Evolutionary conservation across 2,113 vertebrate genomes (phyloP).

Genomic region (Harpagus bidentatus): DNA sequence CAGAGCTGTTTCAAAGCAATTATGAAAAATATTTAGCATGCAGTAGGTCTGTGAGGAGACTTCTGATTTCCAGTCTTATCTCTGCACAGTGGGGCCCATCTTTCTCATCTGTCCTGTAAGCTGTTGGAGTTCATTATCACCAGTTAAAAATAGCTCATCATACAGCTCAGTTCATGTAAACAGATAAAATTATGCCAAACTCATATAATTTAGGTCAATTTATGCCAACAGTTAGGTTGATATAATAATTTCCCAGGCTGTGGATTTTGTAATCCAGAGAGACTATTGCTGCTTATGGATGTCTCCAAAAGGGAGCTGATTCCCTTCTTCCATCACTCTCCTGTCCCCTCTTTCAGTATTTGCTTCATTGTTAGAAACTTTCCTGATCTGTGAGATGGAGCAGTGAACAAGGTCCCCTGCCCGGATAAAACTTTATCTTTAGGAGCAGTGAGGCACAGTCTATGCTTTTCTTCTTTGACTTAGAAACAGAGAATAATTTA

Average conservation of each 20-base stretch:
- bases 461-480: not conserved
- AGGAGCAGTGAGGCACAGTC: not conserved
- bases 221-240: not conserved
- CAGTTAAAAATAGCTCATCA: not conserved
- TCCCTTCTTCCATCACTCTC: not conserved
- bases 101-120: not conserved
- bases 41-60: not conserved
- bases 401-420: not conserved
- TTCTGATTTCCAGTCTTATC: not conserved
- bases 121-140: not conserved
- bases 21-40: not conserved
- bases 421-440: not conserved
- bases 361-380: not conserved
- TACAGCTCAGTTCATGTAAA: not conserved
- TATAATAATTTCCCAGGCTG: not conserved
- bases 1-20: not conserved
- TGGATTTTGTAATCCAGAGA: not conserved
- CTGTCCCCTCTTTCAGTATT: not conserved
- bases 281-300: not conserved
- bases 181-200: not conserved
- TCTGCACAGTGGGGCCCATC: not conserved
- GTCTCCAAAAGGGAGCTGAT: not conserved
- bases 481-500: not conserved
- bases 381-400: not conserved
- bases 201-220: not conserved